Evolutionary conservation across 2,888 invertebrate genomes (phyloP), one percentile per base, ranked within the genome.

Genomic region (Tethea ocularis): DNA sequence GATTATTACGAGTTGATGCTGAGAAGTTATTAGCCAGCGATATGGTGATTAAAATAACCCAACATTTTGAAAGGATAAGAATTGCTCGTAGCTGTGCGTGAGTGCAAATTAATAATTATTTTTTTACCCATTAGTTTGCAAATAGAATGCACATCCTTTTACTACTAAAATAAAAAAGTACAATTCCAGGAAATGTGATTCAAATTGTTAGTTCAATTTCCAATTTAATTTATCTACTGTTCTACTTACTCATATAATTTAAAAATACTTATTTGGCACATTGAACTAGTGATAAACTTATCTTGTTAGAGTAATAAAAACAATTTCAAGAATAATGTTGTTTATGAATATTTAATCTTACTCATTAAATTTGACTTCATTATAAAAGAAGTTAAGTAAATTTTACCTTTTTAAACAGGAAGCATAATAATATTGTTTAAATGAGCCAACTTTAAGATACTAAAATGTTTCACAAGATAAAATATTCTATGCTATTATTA

Each of bases 11-110:
- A 75, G 94, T 98, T 51, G 97, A 98, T 90, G 95, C 96, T 61
- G 96, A 97, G 57, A 97, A 96, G 86, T 91, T 98, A 58, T 94
- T 98, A 60, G 97, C 97, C 2, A 96, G 95, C 78, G 97, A 97
- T 82, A 95, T 98, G 93, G 96, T 97, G 2, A 95, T 95, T 63
- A 96, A 95, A 83, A 95, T 98, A 29, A 96, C 97, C 13, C 94
- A 95, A 62, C 98, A 98, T 93, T 96, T 98, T 89, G 97, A 97
- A 80, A 96, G 96, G 78, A 97, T 98, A 62, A 94, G 97, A 69
- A 95, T 96, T 78, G 95, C 97, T 11, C 95, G 96, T 84, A 94
- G 95, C 70, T 94, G 95, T 80, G 95, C 95, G 96, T 97, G 91
- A 95, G 96, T 95, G 74, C 60, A 20, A 2, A 52, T 17, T 10